Percentiles rank a stretch among this genome's conserved stretches.
These are phyloP conservation scores for Petroica traversi DNA, from an alignment of 2,113 vertebrate genomes.

Conservation along the genomic window DNA sequence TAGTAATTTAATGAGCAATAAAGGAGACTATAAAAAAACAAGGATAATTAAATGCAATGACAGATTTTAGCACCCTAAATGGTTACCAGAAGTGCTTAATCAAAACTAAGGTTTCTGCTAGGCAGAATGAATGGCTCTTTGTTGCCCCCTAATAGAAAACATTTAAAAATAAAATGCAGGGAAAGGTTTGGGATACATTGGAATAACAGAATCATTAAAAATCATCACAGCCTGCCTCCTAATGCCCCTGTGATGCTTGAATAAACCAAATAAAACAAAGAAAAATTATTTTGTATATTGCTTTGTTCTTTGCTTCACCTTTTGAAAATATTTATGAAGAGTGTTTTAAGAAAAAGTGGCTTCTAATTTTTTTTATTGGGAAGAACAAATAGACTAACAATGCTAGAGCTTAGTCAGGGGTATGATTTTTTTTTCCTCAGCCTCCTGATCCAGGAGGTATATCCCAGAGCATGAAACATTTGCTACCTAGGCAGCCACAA, in stretches of 20 bases:
- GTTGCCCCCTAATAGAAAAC: conserved; percentile 26
- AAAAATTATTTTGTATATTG: background rate
- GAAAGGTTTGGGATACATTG: background rate
- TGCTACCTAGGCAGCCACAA: background rate
- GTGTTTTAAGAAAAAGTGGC: background rate
- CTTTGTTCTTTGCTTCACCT: conserved; percentile 34
- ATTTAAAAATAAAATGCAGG: conserved; percentile 15
- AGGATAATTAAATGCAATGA: conserved; percentile 48
- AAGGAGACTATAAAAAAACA: conserved; percentile 17
- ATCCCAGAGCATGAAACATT: background rate
- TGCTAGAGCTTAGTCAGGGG: background rate
- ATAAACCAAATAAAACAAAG: background rate
- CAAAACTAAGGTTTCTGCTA: conserved; percentile 44
- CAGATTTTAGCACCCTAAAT: conserved; percentile 52
- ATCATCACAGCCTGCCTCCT: background rate
- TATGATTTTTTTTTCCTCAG: background rate
- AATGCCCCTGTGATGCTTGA: background rate
- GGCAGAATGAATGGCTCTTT: conserved; percentile 40
- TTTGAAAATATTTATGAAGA: background rate
- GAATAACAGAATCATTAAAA: background rate
- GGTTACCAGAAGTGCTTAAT: conserved; percentile 51
- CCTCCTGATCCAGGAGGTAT: background rate
- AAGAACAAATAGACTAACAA: background rate
- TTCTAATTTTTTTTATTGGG: background rate
- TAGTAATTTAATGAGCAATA: conserved; percentile 56